Evolutionary conservation across 2,797 vertebrate genomes (phyloP), one percentile per base, ranked within the genome.

Genomic region (Leuciscus waleckii): DNA sequence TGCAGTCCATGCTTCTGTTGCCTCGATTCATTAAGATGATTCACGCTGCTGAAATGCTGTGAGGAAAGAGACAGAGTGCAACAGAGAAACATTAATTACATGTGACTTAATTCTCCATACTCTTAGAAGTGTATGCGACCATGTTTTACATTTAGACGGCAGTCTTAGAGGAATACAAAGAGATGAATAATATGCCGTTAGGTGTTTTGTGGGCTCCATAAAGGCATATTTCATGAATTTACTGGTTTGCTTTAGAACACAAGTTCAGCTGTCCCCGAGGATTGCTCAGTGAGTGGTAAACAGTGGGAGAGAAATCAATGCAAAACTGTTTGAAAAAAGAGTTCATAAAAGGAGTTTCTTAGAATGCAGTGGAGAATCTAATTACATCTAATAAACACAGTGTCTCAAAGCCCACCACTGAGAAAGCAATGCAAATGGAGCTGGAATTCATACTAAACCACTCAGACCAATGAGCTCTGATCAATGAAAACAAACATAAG

Each of bases 1-100:
- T 91, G 92, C 91, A 89, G 87, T 88, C 86, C n/a, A 93, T 92
- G 93, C 90, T 92, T 93, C 94, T 94, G 94, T 94, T 95, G 95
- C 92, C 94, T 96, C 87, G 80, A 86, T 90, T 91, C 86, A 92
- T 91, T 89, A 90, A 84, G 85, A 70, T 85, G 90, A 87, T 88
- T 88, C 88, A 89, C 85, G 88, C 83, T 88, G 87, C 86, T 87
- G 89, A 92, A 90, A 89, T 84, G 80, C 82, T 84, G 85, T 81
- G 87, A 87, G 87, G 87, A 88, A 78, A 88, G 87, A 87, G 85
- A 89, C 85, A 83, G 79, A 87, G 86, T 81, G 84, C 83, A 87
- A 86, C 68, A 84, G 88, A 76, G 76, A 89, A 86, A 86, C 85
- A 85, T 89, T 89, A 91, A 90, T 90, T 87, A 90, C 83, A 81